Conservation (phyloP, 2,797 vertebrate genomes). For the Smutsia gigantea region DNA sequence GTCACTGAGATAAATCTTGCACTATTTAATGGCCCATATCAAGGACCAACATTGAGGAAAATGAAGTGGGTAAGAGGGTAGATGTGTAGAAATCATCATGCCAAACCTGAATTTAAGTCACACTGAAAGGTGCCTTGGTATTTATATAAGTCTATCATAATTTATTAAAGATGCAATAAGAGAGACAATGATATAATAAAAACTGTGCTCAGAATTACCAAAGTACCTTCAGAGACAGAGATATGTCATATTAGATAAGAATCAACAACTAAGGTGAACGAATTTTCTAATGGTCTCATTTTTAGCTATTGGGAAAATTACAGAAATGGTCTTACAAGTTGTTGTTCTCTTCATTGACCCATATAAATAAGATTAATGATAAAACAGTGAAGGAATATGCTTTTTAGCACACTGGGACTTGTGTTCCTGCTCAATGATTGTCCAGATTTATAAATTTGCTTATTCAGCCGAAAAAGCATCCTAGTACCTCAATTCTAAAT, state of each 20-base stretch:
- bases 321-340: not conserved
- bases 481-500: not conserved
- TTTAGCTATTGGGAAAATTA: not conserved
- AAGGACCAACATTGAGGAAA: not conserved
- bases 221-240: not conserved
- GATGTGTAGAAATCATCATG: not conserved
- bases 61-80: not conserved
- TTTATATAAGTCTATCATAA: not conserved
- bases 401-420: not conserved
- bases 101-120: not conserved
- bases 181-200: not conserved
- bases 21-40: not conserved
- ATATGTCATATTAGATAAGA: not conserved
- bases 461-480: constrained; percentile 63
- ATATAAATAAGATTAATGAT: not conserved
- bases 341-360: not conserved
- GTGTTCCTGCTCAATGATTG: not conserved
- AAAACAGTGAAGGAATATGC: not conserved
- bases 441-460: constrained; percentile 54
- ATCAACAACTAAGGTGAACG: not conserved
- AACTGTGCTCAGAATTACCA: not conserved
- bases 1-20: not conserved
- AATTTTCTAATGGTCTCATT: not conserved
- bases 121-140: not conserved
- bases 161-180: too few species aligned